Evolutionary conservation across 2,888 invertebrate genomes (phyloP), one percentile per base, ranked within the genome.

Genomic region (Stenolophus ochropezus): DNA sequence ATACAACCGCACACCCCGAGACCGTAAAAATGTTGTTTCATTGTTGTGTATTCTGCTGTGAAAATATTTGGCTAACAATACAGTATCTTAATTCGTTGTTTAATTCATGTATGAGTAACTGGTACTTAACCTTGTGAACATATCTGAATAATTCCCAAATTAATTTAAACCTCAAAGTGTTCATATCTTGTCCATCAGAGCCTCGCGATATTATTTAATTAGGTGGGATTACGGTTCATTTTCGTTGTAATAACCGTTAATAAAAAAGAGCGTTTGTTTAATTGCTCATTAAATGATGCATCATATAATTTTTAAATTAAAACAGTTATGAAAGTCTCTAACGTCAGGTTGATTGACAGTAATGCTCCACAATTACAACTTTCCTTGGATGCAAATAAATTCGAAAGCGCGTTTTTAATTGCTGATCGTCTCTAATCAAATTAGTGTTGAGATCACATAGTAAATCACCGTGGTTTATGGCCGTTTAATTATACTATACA

Each of bases 331-430:
- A 73, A 73, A 73, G 73, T 69, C 33, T 47, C 49, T 73, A 73
- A 2, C 69, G 42, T 69, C 69, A 69, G 33, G 42, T 25, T 65
- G 33, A 76, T 23, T 77, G 77, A 69, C 78, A 79, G 78, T 79
- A 65, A 79, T 79, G 78, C 51, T 27, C 78, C 51, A 25, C 69
- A 79, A 79, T 77, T 77, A 69, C 27, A 51, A 65, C 78, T 79
- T 47, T 79, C 65, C 23, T 79, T 51, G 23, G 25, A 79, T 79
- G 65, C 51, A 79, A 79, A 69, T 69, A 73, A 47, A 73, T 73
- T 73, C 11, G 73, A 73, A 73, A 73, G 73, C 49, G 73, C 18
- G 69, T 42, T 33, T 69, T 69, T 69, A 69, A 69, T 69, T 69
- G 47, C 69, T 42, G 33, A 8, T 16, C 20, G 18, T n/a, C 23